Evolutionary conservation across 2,113 vertebrate genomes (phyloP), one percentile per base, ranked within the genome.

Genomic region (Suncus etruscus): DNA sequence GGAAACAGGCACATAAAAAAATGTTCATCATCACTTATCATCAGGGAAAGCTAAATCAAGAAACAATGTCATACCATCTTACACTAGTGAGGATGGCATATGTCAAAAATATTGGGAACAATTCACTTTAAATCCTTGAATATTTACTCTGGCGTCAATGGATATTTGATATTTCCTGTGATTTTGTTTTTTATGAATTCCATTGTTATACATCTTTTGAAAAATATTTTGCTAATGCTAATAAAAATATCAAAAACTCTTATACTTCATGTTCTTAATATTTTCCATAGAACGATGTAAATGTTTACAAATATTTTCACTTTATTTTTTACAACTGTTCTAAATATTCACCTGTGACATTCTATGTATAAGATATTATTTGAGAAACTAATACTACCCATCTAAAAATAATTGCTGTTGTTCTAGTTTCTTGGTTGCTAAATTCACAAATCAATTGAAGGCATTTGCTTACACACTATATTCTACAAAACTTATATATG

Each of bases 281-380:
- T 89, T 87, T 24, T 72, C 4, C 63, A 81, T 9, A 47, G 22
- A 86, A 63, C 78, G 58, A 87, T 86, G 15, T 48, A 86, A 86
- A 85, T 92, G 82, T 95, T 96, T 95, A 79, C 58, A 95, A 95
- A 95, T 93, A 87, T 94, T 85, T 89, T 76, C 8, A 92, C 8
- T 82, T 93, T 92, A 50, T 27, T 82, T 93, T 91, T 11, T 50
- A 24, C 22, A 87, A 68, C 31, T 87, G 48, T 94, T 51, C 11
- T 93, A 85, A 91, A 72, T 91, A 92, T 86, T 95, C 70, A 96
- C 66, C 82, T 86, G 87, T 82, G 84, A 22, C 8, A 68, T 87
- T 45, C 58, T 89, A 94, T 95, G 95, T 95, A 91, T 70, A 89
- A 87, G n/a, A 76, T 72, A 61, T 79, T 82, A 84, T 87, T 94